A percentile compares a stretch with the other conserved stretches of the same genome.
These are phyloP conservation scores for Pristionchus exspectatus DNA, from an alignment of 2,888 invertebrate species.

Conservation along the genomic window DNA sequence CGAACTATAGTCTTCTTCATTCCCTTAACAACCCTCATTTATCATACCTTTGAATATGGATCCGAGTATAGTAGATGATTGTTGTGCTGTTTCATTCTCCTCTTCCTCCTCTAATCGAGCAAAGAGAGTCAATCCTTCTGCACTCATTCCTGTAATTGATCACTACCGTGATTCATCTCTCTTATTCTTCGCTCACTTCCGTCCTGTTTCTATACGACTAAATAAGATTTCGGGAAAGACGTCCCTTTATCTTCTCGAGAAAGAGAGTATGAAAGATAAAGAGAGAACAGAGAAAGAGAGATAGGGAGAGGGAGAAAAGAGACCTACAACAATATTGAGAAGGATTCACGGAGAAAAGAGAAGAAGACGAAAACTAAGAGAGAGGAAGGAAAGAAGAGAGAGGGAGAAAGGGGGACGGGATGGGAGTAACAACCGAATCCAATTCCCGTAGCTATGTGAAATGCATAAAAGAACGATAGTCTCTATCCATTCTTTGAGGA, in stretches of 20 bases:
- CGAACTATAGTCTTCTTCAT: background rate
- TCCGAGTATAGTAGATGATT: conserved; percentile 16
- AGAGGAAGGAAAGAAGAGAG: background rate
- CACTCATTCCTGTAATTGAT: background rate
- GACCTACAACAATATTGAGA: conserved; percentile 40
- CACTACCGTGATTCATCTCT: background rate
- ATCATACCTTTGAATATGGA: conserved; percentile 31
- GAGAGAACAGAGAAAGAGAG: background rate
- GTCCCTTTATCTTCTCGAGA: background rate
- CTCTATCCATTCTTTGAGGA: conserved; percentile 10
- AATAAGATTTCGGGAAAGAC: conserved; percentile 19
- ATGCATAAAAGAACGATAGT: conserved; percentile 19
- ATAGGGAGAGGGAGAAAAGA: conserved; percentile 27
- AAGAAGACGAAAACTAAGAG: background rate
- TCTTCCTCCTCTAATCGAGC: conserved; percentile 41
- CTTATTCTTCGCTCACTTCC: background rate
- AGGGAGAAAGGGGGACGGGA: background rate
- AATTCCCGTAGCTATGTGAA: conserved; percentile 18
- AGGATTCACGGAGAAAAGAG: conserved; percentile 14
- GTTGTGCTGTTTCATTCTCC: background rate
- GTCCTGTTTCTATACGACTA: background rate
- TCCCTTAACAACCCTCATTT: background rate
- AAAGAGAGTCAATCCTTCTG: conserved; percentile 43
- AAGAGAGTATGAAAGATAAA: background rate
- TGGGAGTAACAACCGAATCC: conserved; percentile 44